These are phyloP conservation scores for Etheostoma cragini DNA, from an alignment of 2,113 vertebrate genomes.

Conservation along the genomic window DNA sequence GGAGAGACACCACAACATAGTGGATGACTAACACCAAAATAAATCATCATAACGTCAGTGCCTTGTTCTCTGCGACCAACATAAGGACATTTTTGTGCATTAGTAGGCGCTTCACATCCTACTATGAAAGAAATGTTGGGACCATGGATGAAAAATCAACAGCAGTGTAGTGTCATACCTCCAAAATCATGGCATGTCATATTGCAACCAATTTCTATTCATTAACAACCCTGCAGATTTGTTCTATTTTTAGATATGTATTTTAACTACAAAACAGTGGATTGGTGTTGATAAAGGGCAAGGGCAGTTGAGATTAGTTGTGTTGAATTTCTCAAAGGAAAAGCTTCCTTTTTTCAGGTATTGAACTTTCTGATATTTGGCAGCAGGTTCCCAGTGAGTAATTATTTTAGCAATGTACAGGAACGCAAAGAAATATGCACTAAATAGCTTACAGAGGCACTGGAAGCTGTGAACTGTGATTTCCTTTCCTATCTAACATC, in stretches of 20 bases:
- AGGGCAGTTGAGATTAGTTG: slow-evolving; percentile 25
- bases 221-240: slow-evolving; percentile 24
- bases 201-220: slow-evolving; percentile 36
- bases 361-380: slow-evolving; percentile 37
- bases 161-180: slow-evolving; percentile 19
- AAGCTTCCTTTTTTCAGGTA: slow-evolving; percentile 18
- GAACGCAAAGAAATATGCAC: slow-evolving; percentile 22
- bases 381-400: slow-evolving; percentile 12
- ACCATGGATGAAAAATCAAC: slow-evolving; percentile 5
- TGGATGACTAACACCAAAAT: slow-evolving; percentile 6
- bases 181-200: slow-evolving; percentile 22
- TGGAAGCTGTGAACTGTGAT: slow-evolving; percentile 30
- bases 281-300: slow-evolving; percentile 28
- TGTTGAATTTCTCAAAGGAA: slow-evolving; percentile 25
- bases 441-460: slow-evolving; percentile 9
- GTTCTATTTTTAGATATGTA: slow-evolving; percentile 34
- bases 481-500: slow-evolving; percentile 30
- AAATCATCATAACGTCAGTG: neutral
- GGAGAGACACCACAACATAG: too few species aligned
- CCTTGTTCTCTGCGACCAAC: neutral
- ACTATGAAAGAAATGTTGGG: neutral
- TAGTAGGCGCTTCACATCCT: neutral
- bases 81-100: neutral
- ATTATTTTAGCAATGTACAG: slow-evolving; percentile 1
- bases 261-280: neutral